phyloP scores from a whole-genome alignment of 2,888 invertebrate species.

The Norana najaformis region DNA sequence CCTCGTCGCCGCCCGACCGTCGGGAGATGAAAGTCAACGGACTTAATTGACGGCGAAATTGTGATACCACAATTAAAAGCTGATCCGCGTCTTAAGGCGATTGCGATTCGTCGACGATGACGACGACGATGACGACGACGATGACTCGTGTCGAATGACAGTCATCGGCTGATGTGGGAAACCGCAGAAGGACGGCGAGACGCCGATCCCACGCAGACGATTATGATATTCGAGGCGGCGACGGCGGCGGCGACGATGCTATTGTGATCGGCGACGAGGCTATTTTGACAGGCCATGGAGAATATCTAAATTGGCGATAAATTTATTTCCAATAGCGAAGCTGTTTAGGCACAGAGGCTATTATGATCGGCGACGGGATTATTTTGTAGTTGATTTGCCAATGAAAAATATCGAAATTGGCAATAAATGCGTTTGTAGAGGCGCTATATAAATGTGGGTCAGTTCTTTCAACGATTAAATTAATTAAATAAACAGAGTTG shows the following conservation, averaged over 20 bases:
- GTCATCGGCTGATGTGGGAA: constrained; percentile 8
- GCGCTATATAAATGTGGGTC: too few relatives aligned
- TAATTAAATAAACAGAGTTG: too few relatives aligned
- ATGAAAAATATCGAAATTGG: not conserved
- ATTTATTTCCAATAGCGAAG: not conserved
- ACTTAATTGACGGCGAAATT: constrained; percentile 2
- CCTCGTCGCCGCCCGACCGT: not conserved
- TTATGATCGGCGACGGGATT: not conserved
- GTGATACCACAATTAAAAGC: constrained; percentile 7
- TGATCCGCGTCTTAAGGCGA: constrained; percentile 13
- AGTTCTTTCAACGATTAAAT: too few relatives aligned
- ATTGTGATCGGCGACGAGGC: constrained; percentile 1
- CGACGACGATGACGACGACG: not conserved
- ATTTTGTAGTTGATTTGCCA: not conserved
- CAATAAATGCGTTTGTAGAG: too few relatives aligned
- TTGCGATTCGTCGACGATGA: not conserved
- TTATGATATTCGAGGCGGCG: not conserved
- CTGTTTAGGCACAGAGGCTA: not conserved
- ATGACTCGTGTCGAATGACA: not conserved
- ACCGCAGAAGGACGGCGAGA: constrained; percentile 14
- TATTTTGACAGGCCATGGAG: not conserved
- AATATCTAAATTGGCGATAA: not conserved
- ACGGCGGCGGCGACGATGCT: not conserved
- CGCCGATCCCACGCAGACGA: not conserved
- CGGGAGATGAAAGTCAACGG: not conserved